phyloP scores from a whole-genome alignment of 2,888 invertebrate genomes.

The Calliphora vomitoria region DNA sequence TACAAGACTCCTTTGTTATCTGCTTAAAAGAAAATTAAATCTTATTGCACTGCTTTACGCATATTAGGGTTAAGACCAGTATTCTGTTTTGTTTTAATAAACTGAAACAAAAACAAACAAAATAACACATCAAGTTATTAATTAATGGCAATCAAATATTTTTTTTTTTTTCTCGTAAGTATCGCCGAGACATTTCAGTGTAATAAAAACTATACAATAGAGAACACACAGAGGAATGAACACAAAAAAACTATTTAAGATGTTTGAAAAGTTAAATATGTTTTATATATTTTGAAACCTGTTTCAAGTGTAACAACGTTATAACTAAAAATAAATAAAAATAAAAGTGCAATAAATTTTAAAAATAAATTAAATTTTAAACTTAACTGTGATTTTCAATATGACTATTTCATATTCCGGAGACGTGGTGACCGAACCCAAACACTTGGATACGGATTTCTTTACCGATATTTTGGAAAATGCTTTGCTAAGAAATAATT shows the following conservation, averaged over 20 bases:
- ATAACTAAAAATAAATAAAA: background rate
- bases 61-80: conserved; percentile 45
- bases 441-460: conserved; percentile 78
- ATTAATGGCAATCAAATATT: conserved; percentile 56
- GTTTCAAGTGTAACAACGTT: conserved; percentile 36
- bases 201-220: conserved; percentile 47
- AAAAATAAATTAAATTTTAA: background rate
- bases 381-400: background rate
- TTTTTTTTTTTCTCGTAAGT: conserved; percentile 25
- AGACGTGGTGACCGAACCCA: conserved; percentile 75
- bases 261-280: conserved; percentile 23
- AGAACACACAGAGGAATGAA: conserved; percentile 3
- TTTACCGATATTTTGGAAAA: conserved; percentile 80
- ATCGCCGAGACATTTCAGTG: conserved; percentile 27
- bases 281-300: conserved; percentile 34
- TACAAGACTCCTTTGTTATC: background rate
- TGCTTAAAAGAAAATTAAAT: background rate
- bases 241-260: conserved; percentile 52
- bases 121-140: conserved; percentile 43
- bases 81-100: conserved; percentile 38
- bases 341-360: background rate
- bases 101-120: conserved; percentile 21
- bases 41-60: background rate
- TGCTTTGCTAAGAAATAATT: conserved; percentile 76
- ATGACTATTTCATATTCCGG: conserved; percentile 78